Base-by-base conservation (phyloP, 2,797 vertebrate species). In the Eptatretus atami region DNA sequence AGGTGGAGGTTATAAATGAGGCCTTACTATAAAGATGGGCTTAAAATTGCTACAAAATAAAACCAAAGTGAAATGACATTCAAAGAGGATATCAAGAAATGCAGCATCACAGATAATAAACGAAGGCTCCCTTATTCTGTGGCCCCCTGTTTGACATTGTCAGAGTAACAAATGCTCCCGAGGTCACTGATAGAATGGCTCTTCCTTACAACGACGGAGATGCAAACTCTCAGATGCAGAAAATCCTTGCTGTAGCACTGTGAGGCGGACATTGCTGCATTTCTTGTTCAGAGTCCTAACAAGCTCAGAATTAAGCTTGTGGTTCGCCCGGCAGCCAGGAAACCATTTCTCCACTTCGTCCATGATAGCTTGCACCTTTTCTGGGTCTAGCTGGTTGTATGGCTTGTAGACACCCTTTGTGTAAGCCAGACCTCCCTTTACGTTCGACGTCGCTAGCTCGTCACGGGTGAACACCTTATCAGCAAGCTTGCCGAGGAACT, bases 251-350 rank as follows among this genome's bases (percentile, higher is more conserved):
- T 61, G 57, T 11, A 61, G n/a, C n/a, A 25, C n/a, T n/a, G 57
- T 25, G 57, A 61, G 57, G 10, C 57, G 57, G n/a, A 61, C 57
- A 12, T 61, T 61, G 57, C 57, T 61, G 57, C 57, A 61, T 25
- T 61, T 61, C 57, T 61, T 61, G 57, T 61, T 61, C n/a, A 61
- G 57, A 25, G 57, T 61, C 25, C 57, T 61, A n/a, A 61, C n/a
- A n/a, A 61, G 57, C n/a, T 61, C 57, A 10, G 57, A 61, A 25
- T 61, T 61, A n/a, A 61, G n/a, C 57, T 61, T 61, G n/a, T 61
- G n/a, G 57, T 25, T 61, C n/a, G n/a, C 57, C 57, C 57, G n/a
- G 57, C 57, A 61, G 57, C 57, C 57, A n/a, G 57, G 57, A 25
- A 61, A 61, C 57, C 57, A 61, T 25, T 61, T 61, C 12, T 61